These are phyloP conservation scores for Gerris lacustris DNA, from an alignment of 2,888 invertebrate species.

Conservation along the genomic window DNA sequence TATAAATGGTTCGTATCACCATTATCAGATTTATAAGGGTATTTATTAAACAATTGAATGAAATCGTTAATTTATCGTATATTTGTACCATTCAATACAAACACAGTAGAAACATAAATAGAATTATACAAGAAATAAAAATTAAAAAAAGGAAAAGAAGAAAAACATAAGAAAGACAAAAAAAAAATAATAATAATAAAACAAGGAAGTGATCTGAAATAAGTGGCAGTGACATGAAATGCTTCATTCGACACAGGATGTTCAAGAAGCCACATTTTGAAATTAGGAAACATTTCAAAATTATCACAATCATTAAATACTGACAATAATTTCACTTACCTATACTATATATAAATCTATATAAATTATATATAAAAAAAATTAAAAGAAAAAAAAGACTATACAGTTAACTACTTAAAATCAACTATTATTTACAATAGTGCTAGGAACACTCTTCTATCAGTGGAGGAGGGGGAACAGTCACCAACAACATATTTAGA, in stretches of 20 bases:
- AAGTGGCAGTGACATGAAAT: slow-evolving; percentile 1
- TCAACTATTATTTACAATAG: neutral
- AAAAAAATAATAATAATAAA: neutral
- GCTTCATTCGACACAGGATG: neutral
- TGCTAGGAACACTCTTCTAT: slow-evolving; percentile 1
- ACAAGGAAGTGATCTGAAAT: neutral
- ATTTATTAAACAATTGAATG: too few relatives aligned
- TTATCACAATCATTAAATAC: neutral
- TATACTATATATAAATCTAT: neutral
- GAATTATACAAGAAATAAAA: neutral
- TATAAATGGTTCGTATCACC: too few relatives aligned
- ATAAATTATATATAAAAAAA: neutral
- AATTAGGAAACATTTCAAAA: neutral
- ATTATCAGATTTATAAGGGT: too few relatives aligned
- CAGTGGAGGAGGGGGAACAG: too few relatives aligned
- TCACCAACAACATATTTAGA: too few relatives aligned
- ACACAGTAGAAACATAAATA: neutral
- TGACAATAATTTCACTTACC: slow-evolving; percentile 1
- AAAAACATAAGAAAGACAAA: neutral
- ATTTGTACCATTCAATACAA: slow-evolving; percentile 3
- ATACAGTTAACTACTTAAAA: neutral
- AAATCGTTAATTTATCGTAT: neutral
- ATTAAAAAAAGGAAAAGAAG: neutral
- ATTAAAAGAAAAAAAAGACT: neutral
- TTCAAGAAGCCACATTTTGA: neutral